Conservation (phyloP, 2,797 vertebrate species). For the Acanthis flammea region DNA sequence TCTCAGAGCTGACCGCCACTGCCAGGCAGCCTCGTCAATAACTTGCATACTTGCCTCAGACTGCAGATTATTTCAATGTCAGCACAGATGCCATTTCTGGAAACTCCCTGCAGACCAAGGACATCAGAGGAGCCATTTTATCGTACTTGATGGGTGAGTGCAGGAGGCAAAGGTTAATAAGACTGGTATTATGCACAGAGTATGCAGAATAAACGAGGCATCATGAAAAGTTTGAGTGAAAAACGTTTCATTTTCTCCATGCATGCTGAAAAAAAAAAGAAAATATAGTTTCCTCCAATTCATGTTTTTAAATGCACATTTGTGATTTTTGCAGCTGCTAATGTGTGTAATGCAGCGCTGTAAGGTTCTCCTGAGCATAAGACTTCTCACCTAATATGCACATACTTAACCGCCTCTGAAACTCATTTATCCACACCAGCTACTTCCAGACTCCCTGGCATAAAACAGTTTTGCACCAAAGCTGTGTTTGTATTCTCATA, state of each 20-base stretch:
- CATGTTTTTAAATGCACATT: not conserved
- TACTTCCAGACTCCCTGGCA: slow-evolving; percentile 38
- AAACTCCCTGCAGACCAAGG: slow-evolving; percentile 60
- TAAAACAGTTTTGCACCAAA: slow-evolving; percentile 46
- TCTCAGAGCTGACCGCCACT: not conserved
- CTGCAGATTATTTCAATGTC: slow-evolving; percentile 56
- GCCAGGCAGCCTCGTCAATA: slow-evolving; percentile 33
- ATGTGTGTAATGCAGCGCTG: fast-evolving
- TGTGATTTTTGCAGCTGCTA: slow-evolving; percentile 8
- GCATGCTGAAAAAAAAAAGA: not conserved
- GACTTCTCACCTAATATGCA: slow-evolving; percentile 44
- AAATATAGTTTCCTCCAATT: not conserved
- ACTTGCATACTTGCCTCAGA: slow-evolving; percentile 19
- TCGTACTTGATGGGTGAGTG: slow-evolving; percentile 23
- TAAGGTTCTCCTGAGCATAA: not conserved
- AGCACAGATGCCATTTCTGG: slow-evolving; percentile 57
- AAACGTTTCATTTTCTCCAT: not conserved
- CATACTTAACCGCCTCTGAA: slow-evolving; percentile 7
- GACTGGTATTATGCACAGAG: not conserved
- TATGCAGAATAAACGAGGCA: not conserved
- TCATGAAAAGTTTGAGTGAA: not conserved
- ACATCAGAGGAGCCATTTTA: slow-evolving; percentile 55
- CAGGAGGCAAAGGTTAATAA: slow-evolving; percentile 53
- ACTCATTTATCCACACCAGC: slow-evolving; percentile 29
- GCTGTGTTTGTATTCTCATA: slow-evolving; percentile 49